Base-by-base conservation (phyloP, 2,797 vertebrate species). In the Mormyrops boulengeri region DNA sequence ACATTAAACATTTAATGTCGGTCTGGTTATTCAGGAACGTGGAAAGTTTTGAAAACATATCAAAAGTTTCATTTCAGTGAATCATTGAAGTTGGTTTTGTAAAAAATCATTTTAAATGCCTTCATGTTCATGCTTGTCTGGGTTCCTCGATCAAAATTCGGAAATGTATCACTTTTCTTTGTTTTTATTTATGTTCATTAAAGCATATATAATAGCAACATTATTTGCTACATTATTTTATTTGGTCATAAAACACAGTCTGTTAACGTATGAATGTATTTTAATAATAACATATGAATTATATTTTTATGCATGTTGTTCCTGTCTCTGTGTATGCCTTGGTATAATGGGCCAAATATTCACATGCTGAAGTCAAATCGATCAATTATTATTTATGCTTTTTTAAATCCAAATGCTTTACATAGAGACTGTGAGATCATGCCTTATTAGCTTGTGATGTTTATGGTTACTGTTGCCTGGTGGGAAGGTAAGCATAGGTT, bases 1-100 rank as follows among this genome's bases (percentile, higher is more conserved):
- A 91, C 93, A 94, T 94, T 93, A 93, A 95, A 95, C 94, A 95
- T 95, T 92, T 92, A 94, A 91, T 93, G 92, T 94, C 88, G 41
- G n/a, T n/a, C 85, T 73, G 57, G 89, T 93, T 94, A 91, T 93
- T 93, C 91, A 89, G 92, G 90, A 90, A 92, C 66, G 90, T 62
- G 19, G 85, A 47, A 93, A 92, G 94, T 93, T 88, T 93, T 92
- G 91, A 89, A 93, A 93, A 94, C 94, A 94, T 95, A 92, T 94
- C 57, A 88, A 88, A 95, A 90, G 94, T 93, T 94, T 94, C 87
- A 93, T 95, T 95, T 92, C 91, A 91, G 90, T 96, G 14, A 95
- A 96, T 96, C 93, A 95, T 96, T 94, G 88, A 96, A 89, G 86
- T 69, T 90, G 60, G 90, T 93, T 92, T 93, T 93, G 92, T 95